Evolutionary conservation across 2,797 vertebrate genomes (phyloP).

Genomic region (Dendrocincla tyrannina): DNA sequence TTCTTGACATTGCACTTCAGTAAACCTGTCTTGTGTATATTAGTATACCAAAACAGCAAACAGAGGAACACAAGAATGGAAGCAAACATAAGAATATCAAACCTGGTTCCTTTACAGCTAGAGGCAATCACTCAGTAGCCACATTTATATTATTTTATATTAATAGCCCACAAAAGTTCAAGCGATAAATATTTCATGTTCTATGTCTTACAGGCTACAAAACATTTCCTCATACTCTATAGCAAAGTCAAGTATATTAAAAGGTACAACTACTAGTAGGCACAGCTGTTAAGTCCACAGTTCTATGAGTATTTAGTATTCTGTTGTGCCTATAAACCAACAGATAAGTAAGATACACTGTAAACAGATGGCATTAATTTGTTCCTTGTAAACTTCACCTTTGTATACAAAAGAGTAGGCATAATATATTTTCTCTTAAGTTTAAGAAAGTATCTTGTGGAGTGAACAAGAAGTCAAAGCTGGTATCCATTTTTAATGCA

Average conservation of each 20-base stretch:
- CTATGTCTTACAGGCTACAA: not conserved
- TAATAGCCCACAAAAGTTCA: not conserved
- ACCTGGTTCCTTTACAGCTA: not conserved
- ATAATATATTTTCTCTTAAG: not conserved
- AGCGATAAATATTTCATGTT: not conserved
- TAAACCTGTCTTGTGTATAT: not conserved
- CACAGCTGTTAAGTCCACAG: not conserved
- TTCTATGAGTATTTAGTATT: not conserved
- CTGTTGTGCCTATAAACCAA: not conserved
- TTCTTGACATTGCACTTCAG: not conserved
- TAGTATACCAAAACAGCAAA: not conserved
- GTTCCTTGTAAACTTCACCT: not conserved
- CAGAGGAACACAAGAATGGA: not conserved
- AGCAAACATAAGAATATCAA: not conserved
- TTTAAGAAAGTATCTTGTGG: not conserved
- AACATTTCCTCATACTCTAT: not conserved
- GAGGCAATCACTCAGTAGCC: not conserved
- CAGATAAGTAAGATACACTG: not conserved
- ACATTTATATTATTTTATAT: not conserved
- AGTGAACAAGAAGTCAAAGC: not conserved
- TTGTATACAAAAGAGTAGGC: not conserved
- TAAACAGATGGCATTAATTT: slow-evolving; percentile 27
- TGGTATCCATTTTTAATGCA: not conserved
- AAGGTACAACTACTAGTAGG: not conserved
- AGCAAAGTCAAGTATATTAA: not conserved